Base-by-base conservation (phyloP, 2,797 vertebrate species). In the Alca torda region DNA sequence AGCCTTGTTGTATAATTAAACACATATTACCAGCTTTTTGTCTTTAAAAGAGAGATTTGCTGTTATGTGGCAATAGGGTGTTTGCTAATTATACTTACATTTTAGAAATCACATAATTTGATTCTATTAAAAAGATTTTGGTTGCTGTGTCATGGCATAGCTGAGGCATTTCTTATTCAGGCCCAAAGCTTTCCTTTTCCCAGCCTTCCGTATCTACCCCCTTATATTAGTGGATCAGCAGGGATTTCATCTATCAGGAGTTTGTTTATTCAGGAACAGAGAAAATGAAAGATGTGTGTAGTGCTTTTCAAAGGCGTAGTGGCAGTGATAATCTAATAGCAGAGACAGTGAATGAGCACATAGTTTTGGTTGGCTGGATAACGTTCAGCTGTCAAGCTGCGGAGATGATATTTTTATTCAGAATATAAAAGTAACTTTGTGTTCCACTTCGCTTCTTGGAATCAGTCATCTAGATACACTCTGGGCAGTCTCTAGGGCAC, bases 391-490 rank as follows among this genome's bases (percentile, higher is more conserved):
- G 69, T 50, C 85, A 91, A 81, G 51, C 28, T 3, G 1, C 43
- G n/a, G 69, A 88, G 63, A 69, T 79, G 17, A 79, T 77, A 63
- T 87, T 94, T 93, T 81, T 73, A 69, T 95, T 87, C 63, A 56
- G 69, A 92, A 79, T 86, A 84, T 45, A 69, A 79, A 92, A 93
- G 68, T 39, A 81, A 69, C 50, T 59, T 51, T 24, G 20, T 76
- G 35, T 89, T 93, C 33, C 53, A 60, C 37, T 33, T 89, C 0
- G 0, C 28, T 75, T 67, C 61, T 85, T 39, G 24, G 45, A 75
- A 78, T 65, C 79, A 28, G 64, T 78, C 53, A 80, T 75, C 60
- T 61, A 54, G 53, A 48, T 14, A 60, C 57, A 30, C 30, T 85
- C 51, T 50, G 72, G 56, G 64, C n/a, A 64, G 37, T 20, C 60